These are phyloP conservation scores for Andrena flavipes DNA, from an alignment of 2,888 invertebrate species.

Conservation along the genomic window DNA sequence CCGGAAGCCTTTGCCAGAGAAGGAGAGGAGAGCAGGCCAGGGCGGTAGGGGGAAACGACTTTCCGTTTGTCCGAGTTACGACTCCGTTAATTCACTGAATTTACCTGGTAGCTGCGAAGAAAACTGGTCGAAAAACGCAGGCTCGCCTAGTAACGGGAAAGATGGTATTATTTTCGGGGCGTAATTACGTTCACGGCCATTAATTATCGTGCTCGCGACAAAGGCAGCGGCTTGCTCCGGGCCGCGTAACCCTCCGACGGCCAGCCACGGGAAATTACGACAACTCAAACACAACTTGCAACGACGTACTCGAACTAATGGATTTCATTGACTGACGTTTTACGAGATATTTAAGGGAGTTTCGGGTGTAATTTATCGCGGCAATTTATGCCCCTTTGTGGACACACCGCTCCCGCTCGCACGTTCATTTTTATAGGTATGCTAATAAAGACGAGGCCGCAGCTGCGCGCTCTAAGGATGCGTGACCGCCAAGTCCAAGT, in stretches of 20 bases:
- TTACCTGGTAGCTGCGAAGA: slow-evolving; percentile 46
- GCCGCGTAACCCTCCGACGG: not conserved
- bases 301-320: slow-evolving; percentile 65
- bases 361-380: slow-evolving; percentile 81
- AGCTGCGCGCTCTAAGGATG: slow-evolving; percentile 80
- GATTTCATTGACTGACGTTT: slow-evolving; percentile 76
- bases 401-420: slow-evolving; percentile 45
- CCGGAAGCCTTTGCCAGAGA: not conserved
- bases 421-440: slow-evolving; percentile 83
- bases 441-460: slow-evolving; percentile 82
- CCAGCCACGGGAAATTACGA: slow-evolving; percentile 32
- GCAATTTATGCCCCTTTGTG: slow-evolving; percentile 76
- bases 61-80: slow-evolving; percentile 28
- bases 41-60: not conserved
- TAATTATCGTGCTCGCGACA: slow-evolving; percentile 34
- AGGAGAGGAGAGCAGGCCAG: not conserved
- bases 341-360: slow-evolving; percentile 80
- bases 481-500: slow-evolving; percentile 81
- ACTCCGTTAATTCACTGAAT: slow-evolving; percentile 31
- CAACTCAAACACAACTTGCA: slow-evolving; percentile 28
- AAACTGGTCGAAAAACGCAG: slow-evolving; percentile 7
- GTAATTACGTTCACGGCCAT: slow-evolving; percentile 38
- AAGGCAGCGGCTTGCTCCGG: not conserved
- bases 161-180: slow-evolving; percentile 20
- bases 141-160: slow-evolving; percentile 29